Base-by-base conservation (phyloP, 2,888 invertebrate species). In the Eilema sororculum region DNA sequence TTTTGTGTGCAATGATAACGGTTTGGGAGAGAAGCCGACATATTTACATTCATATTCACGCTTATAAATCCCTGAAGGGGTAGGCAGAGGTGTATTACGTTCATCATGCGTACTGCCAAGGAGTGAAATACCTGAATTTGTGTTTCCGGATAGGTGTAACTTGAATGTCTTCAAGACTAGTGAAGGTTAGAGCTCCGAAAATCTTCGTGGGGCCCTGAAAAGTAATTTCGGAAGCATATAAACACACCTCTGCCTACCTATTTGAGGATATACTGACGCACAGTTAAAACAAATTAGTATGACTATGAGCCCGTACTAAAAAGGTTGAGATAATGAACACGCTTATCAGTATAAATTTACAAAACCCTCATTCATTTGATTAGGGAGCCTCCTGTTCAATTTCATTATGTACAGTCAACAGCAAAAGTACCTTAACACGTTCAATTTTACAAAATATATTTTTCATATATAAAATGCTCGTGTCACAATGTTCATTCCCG, bases 1-100 rank as follows among this genome's bases (percentile, higher is more conserved):
- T 82, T 80, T 69, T 65, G 73, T 67, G 65, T 69, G 64, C 37
- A 59, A 61, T 64, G 80, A 80, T 80, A 80, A 80, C 72, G 25
- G 28, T 62, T 65, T 28, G 68, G 24, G 22, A 12, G 30, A n/a
- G 62, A 62, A 37, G 62, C 37, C 33, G 68, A 52, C 57, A 57
- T 57, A 68, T 62, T 30, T 37, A 37, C 33, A 37, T 12, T 12
- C 12, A 37, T 37, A 12, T 37, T 37, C 33, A 37, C 33, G 33
- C 12, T 12, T 12, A 1, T 37, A 37, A 37, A 37, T 37, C 33
- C 33, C 12, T 10, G 33, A 10, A 16, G 41, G 41, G 16, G 13
- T 41, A 41, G 0, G 16, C 13, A 41, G 16, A 16, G 41, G 16
- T 37, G 12, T 12, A 37, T 33, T 33, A 33, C 28, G 28, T 28